These are phyloP conservation scores for Drosophila dives DNA, from an alignment of 2,888 invertebrate genomes.

Conservation along the genomic window DNA sequence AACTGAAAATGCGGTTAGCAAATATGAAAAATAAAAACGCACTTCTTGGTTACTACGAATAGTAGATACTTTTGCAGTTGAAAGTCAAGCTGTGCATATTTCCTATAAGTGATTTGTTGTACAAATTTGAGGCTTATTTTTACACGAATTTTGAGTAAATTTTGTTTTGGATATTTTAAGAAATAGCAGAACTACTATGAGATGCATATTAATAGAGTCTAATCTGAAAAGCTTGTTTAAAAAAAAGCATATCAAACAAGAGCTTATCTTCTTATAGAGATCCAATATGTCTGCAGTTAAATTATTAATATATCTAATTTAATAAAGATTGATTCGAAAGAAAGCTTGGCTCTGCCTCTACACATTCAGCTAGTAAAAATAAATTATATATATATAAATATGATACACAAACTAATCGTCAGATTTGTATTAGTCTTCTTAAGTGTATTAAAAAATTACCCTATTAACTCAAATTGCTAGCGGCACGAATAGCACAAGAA, in stretches of 20 bases:
- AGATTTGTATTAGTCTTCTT: not conserved
- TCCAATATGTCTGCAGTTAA: too few relatives aligned
- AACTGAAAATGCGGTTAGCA: constrained; percentile 38
- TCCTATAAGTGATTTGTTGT: not conserved
- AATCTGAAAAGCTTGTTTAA: not conserved
- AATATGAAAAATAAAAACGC: constrained; percentile 9
- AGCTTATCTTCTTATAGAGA: not conserved
- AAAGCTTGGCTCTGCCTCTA: too few relatives aligned
- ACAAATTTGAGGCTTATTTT: not conserved
- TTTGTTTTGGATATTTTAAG: not conserved
- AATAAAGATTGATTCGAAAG: too few relatives aligned
- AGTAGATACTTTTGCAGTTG: not conserved
- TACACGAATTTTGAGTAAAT: not conserved
- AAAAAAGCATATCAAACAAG: not conserved
- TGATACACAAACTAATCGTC: not conserved
- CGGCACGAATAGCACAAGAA: constrained; percentile 31
- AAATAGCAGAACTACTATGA: not conserved
- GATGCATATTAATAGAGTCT: not conserved
- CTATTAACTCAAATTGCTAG: constrained; percentile 39
- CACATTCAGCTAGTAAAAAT: not conserved
- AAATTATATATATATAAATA: not conserved
- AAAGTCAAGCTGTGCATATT: not conserved
- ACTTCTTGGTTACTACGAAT: not conserved
- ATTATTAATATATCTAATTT: too few relatives aligned
- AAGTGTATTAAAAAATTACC: constrained; percentile 2